Conservation (phyloP, 1,140 invertebrate species). For the Drosophila pseudoananassae region DNA sequence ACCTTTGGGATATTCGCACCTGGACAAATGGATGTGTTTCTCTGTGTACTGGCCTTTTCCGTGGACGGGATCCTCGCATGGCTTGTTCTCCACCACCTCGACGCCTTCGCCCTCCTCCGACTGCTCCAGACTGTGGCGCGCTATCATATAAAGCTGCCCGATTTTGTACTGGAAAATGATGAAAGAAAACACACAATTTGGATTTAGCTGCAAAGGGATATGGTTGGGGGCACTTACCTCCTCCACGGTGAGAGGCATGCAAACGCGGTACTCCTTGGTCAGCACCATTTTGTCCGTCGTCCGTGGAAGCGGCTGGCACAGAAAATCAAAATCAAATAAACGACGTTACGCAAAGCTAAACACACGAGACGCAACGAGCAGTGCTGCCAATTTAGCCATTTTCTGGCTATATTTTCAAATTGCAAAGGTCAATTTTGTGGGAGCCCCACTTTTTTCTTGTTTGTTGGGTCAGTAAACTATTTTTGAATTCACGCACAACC, state of each 20-base stretch:
- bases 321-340: conserved; percentile 31
- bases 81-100: conserved; percentile 93
- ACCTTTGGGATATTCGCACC: conserved; percentile 85
- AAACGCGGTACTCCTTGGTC: conserved; percentile 95
- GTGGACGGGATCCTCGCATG: conserved; percentile 91
- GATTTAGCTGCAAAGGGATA: neutral
- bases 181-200: conserved; percentile 19
- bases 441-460: too few relatives aligned
- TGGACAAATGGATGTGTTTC: conserved; percentile 95
- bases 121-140: conserved; percentile 95
- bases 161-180: conserved; percentile 90
- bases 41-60: conserved; percentile 95
- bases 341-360: conserved; percentile 50
- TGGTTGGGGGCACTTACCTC: conserved; percentile 87
- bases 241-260: conserved; percentile 95
- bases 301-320: conserved; percentile 5
- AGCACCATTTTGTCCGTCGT: conserved; percentile 56
- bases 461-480: too few relatives aligned
- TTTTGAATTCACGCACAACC: too few relatives aligned
- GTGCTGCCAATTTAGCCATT: too few relatives aligned
- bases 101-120: conserved; percentile 96
- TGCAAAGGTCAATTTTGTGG: too few relatives aligned
- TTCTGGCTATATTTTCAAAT: too few relatives aligned
- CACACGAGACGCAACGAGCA: conserved; percentile 16
- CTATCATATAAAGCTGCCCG: conserved; percentile 97